A percentile compares a stretch with the other conserved stretches of the same genome.
These are phyloP conservation scores for Gila orcuttii DNA, from an alignment of 2,113 vertebrate genomes.

Conservation along the genomic window DNA sequence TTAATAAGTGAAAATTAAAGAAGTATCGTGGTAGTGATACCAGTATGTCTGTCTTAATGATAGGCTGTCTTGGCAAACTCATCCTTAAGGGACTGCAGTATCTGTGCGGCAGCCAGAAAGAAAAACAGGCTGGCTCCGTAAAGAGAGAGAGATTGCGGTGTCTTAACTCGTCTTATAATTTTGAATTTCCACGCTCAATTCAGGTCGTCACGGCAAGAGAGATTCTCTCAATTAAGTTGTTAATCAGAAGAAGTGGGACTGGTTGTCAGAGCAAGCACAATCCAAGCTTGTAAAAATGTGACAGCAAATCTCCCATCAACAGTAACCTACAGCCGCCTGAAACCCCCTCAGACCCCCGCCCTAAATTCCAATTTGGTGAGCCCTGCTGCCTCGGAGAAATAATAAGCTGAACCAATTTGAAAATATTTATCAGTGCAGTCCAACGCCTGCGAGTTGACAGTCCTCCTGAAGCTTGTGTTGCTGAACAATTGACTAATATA, in stretches of 20 bases:
- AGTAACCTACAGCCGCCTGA: conserved; percentile 70
- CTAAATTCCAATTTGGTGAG: conserved; percentile 69
- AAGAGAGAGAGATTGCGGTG: not conserved
- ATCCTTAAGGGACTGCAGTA: not conserved
- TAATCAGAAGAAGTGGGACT: conserved; percentile 67
- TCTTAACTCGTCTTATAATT: conserved; percentile 25
- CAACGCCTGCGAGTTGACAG: conserved; percentile 66
- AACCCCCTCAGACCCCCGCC: conserved; percentile 61
- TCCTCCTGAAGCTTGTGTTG: conserved; percentile 64
- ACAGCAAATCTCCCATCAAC: conserved; percentile 70
- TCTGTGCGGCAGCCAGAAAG: not conserved
- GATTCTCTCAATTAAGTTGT: conserved; percentile 64
- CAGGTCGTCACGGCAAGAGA: conserved; percentile 52
- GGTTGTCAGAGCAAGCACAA: conserved; percentile 58
- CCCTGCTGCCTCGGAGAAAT: conserved; percentile 71
- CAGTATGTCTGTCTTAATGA: conserved; percentile 6
- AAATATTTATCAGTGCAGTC: conserved; percentile 75
- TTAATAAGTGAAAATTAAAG: not conserved
- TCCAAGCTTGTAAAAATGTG: conserved; percentile 65
- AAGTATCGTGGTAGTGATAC: not conserved
- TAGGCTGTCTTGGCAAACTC: not conserved
- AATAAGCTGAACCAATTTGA: conserved; percentile 76
- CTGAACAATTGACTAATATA: conserved; percentile 72
- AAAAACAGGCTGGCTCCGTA: not conserved
- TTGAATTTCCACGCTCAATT: conserved; percentile 59